A percentile compares a stretch with the other conserved stretches of the same genome.
These are phyloP conservation scores for Gymnocheta viridis DNA, from an alignment of 2,888 invertebrate species.

Conservation along the genomic window DNA sequence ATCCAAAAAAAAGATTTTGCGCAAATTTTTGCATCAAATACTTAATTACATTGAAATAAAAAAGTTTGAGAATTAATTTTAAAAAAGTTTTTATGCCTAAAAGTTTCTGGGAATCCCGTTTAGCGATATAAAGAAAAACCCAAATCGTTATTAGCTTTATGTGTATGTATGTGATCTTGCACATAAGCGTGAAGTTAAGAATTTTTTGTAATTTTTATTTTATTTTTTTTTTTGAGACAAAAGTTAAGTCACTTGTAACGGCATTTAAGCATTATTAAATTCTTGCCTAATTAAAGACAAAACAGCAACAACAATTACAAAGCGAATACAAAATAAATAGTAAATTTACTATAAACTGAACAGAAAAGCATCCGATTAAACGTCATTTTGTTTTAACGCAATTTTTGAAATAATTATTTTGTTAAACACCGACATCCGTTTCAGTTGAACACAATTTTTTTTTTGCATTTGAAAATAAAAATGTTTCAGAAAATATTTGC, in stretches of 20 bases:
- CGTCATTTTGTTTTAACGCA: conserved; percentile 67
- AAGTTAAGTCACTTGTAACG: conserved; percentile 67
- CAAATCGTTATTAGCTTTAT: too few relatives aligned
- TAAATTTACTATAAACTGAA: background rate
- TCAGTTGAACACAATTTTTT: conserved; percentile 13
- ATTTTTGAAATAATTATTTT: conserved; percentile 65
- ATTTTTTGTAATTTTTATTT: conserved; percentile 2
- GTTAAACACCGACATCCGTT: conserved; percentile 69
- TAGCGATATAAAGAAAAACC: too few relatives aligned
- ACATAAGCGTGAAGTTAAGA: background rate
- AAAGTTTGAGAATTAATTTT: too few relatives aligned
- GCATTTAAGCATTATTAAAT: conserved; percentile 63
- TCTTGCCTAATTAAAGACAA: conserved; percentile 57
- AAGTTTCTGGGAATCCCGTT: too few relatives aligned
- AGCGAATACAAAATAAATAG: background rate
- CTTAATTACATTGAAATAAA: too few relatives aligned
- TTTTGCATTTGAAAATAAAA: conserved; percentile 25
- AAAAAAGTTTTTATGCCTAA: too few relatives aligned
- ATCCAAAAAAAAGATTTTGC: too few relatives aligned
- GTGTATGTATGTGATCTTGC: too few relatives aligned
- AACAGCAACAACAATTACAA: conserved; percentile 3
- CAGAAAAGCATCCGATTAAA: conserved; percentile 21
- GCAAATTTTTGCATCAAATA: too few relatives aligned
- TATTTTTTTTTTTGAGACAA: background rate
- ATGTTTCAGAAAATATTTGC: conserved; percentile 4